Conservation (phyloP, 2,888 invertebrate genomes). For the Trichacis sp. region DNA sequence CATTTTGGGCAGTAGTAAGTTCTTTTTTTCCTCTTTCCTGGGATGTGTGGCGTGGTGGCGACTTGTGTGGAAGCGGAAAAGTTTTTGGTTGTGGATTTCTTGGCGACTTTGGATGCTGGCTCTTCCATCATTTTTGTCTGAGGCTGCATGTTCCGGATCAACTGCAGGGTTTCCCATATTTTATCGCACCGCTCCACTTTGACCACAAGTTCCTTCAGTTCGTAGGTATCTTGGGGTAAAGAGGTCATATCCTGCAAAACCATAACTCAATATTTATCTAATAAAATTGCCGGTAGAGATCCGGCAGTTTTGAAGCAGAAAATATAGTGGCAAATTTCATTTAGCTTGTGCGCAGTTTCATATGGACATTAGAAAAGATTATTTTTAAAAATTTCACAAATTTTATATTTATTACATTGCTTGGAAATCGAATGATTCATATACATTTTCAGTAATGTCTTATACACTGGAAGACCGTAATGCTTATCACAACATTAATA, state of each 20-base stretch:
- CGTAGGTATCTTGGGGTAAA: slow-evolving; percentile 42
- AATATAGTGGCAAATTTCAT: too few species aligned
- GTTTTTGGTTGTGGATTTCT: neutral
- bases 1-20: slow-evolving; percentile 57
- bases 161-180: slow-evolving; percentile 63
- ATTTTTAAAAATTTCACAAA: too few species aligned
- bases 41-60: slow-evolving; percentile 47
- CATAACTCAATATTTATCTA: too few species aligned
- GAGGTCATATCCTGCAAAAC: slow-evolving; percentile 22
- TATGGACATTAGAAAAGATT: too few species aligned
- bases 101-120: neutral
- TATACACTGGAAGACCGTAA: too few species aligned
- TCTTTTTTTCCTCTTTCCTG: slow-evolving; percentile 51
- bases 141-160: slow-evolving; percentile 51
- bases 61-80: neutral
- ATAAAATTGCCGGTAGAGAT: too few species aligned
- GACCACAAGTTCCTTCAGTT: slow-evolving; percentile 51
- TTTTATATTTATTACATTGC: too few species aligned
- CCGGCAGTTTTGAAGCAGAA: too few species aligned
- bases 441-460: too few species aligned
- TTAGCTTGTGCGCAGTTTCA: too few species aligned
- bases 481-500: too few species aligned
- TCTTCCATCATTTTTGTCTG: neutral
- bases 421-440: too few species aligned
- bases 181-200: slow-evolving; percentile 62